phyloP scores from a whole-genome alignment of 2,888 invertebrate genomes.

The Protophormia terraenovae region DNA sequence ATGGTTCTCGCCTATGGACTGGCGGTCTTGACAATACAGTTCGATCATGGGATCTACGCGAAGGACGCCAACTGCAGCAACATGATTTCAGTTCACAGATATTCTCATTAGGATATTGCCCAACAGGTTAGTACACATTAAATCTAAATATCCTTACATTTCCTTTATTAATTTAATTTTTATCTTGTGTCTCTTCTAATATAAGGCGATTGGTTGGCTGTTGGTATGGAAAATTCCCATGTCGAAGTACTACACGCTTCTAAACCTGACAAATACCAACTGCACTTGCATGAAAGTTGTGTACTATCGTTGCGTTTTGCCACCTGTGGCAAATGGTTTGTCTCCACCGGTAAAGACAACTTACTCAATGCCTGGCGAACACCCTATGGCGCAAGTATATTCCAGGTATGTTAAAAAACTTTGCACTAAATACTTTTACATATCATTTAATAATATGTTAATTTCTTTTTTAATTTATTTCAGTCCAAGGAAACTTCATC shows the following conservation, averaged over 20 bases:
- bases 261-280: conserved; percentile 97
- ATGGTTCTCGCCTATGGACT: conserved; percentile 94
- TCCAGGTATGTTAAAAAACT: conserved; percentile 88
- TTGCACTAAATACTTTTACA: neutral
- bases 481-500: conserved; percentile 98
- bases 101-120: conserved; percentile 94
- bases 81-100: conserved; percentile 97
- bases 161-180: neutral
- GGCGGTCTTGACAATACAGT: conserved; percentile 98
- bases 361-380: conserved; percentile 98
- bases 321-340: conserved; percentile 98
- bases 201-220: conserved; percentile 96
- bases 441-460: neutral
- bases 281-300: conserved; percentile 97
- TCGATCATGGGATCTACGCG: conserved; percentile 96
- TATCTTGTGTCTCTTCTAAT: neutral
- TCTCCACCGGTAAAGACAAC: conserved; percentile 99
- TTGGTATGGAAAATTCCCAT: conserved; percentile 99
- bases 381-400: conserved; percentile 98
- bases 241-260: conserved; percentile 96
- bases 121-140: conserved; percentile 84
- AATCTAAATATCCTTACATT: no score
- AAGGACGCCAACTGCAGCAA: conserved; percentile 95
- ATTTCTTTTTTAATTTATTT: conserved; percentile 50
- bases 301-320: conserved; percentile 98